These are phyloP conservation scores for Acrossocheilus wenchowensis DNA, from an alignment of 2,797 vertebrate genomes.

Conservation along the genomic window DNA sequence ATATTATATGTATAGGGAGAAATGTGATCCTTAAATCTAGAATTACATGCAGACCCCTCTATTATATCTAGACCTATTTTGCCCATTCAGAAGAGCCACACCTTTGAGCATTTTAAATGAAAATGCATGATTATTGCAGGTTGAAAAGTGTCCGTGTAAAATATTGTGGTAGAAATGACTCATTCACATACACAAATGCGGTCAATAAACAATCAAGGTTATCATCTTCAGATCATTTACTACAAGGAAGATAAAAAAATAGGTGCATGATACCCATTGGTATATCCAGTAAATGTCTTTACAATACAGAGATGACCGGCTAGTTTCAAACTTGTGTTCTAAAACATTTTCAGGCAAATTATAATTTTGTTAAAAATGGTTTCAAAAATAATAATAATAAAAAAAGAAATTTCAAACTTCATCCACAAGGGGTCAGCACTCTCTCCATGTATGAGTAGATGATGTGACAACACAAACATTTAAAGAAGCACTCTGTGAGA, in stretches of 20 bases:
- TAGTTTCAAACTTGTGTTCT: neutral
- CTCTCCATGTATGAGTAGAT: no score
- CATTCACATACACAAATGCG: neutral
- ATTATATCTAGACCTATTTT: no score
- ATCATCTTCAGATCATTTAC: neutral
- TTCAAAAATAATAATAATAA: neutral
- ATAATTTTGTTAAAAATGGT: neutral
- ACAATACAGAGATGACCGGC: neutral
- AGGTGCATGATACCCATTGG: neutral
- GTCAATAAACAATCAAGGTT: neutral
- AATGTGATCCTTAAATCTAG: no score
- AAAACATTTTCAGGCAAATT: neutral
- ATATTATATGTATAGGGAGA: neutral
- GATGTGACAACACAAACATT: no score
- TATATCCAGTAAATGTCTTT: neutral
- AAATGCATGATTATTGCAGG: no score
- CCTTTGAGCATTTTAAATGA: neutral
- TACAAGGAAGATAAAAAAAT: neutral
- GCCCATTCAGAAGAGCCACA: no score
- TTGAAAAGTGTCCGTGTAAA: no score
- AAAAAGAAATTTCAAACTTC: neutral
- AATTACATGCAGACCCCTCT: no score
- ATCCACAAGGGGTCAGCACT: no score
- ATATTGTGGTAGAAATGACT: neutral
- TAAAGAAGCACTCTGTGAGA: no score